Percentiles rank a stretch among this genome's conserved stretches.
phyloP scores from a whole-genome alignment of 2,113 vertebrate genomes.

The Theristicus caerulescens region DNA sequence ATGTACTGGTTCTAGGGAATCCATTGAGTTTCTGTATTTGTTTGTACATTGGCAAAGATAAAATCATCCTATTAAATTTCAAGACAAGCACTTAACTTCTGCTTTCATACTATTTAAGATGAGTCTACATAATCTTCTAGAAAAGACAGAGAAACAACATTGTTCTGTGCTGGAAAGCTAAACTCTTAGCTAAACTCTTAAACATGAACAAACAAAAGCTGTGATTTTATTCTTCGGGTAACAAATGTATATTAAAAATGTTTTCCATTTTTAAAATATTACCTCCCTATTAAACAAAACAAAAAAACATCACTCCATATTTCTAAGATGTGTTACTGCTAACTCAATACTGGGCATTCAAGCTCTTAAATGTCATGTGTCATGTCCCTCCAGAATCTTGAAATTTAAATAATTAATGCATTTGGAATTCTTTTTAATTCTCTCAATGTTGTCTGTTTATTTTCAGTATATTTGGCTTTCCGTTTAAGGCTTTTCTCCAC shows the following conservation, averaged over 20 bases:
- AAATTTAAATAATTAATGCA: background rate
- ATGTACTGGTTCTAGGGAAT: background rate
- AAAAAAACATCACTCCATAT: background rate
- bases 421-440: background rate
- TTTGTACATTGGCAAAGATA: background rate
- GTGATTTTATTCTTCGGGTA: background rate
- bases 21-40: background rate
- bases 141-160: background rate
- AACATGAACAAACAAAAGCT: background rate
- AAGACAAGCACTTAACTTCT: background rate
- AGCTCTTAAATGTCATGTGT: background rate
- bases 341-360: background rate
- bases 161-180: background rate
- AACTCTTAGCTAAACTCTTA: background rate
- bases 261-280: background rate
- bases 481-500: background rate
- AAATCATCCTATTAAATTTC: slow-evolving; percentile 9
- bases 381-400: background rate
- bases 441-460: background rate
- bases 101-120: background rate
- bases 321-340: background rate
- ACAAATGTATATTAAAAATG: background rate
- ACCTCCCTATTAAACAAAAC: too few relatives aligned
- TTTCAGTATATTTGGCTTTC: background rate
- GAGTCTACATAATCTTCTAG: background rate